Evolutionary conservation across 2,888 invertebrate genomes (phyloP), one percentile per base, ranked within the genome.

Genomic region (Sinohyriopsis cumingii): DNA sequence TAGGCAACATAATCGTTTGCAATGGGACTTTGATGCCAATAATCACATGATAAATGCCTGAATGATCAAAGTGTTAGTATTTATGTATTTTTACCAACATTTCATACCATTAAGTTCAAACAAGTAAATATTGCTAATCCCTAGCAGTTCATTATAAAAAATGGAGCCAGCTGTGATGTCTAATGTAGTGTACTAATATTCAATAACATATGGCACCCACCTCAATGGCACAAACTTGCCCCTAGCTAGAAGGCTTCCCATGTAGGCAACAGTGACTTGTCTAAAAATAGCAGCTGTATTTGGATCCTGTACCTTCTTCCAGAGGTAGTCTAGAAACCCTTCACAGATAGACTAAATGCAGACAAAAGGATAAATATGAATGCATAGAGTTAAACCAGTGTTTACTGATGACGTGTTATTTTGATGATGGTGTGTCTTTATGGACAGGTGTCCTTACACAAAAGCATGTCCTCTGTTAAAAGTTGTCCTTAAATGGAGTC

Each of bases 231-330:
- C 88, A 88, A 92, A 94, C 73, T 92, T 92, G 1, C 93, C 93
- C 81, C 95, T 92, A 9, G 94, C 93, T 56, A 95, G 86, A 72
- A 95, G 92, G 88, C 95, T 95, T 19, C 94, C 93, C 45, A 95
- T 92, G 85, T 95, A 96, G 65, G 92, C 92, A n/a, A 94, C 93
- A 9, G 94, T 91, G 5, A 93, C 91, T 87, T 95, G 94, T 57
- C 95, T 91, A 76, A 93, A 91, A 53, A 94, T 91, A 6, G 92
- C 88, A 1, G 94, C 92, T 15, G 93, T 91, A 87, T 92, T 94
- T 0, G 93, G 93, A 89, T 93, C 92, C 61, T 92, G 92, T n/a
- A 94, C 92, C 90, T 94, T 94, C 78, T 92, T 92, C 95, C 95
- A 95, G 15, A 95, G 90, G 84, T 92, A 93, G 82, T 93, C 93